These are phyloP conservation scores for Betta splendens DNA, from an alignment of 2,797 vertebrate species.

Conservation along the genomic window DNA sequence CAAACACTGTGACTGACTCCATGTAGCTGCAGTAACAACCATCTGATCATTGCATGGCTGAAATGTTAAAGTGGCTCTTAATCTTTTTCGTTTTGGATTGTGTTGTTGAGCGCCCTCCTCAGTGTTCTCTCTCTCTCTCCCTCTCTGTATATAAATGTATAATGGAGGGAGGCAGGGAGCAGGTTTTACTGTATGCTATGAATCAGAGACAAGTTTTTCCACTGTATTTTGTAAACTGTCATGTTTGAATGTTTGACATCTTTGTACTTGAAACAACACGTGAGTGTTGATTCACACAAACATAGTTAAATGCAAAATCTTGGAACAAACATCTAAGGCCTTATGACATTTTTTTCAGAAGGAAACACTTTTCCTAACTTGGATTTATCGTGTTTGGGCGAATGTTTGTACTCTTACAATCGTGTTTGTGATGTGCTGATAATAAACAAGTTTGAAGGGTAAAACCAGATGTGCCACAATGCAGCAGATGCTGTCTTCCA, in stretches of 20 bases:
- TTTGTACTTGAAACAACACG: conserved; percentile 20
- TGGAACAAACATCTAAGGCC: conserved; percentile 57
- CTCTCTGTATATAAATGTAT: background rate
- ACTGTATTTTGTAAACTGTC: conserved; percentile 20
- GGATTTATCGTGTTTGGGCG: conserved; percentile 40
- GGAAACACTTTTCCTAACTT: conserved; percentile 12
- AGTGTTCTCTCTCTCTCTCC: background rate
- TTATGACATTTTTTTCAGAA: conserved; percentile 49
- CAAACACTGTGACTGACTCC: conserved; percentile 26
- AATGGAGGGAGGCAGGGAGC: no score
- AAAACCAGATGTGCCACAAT: conserved; percentile 25
- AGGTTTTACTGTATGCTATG: conserved; percentile 23
- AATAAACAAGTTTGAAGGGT: conserved; percentile 56
- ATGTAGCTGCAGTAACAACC: background rate
- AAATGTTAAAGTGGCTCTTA: background rate
- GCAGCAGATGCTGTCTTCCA: conserved; percentile 43
- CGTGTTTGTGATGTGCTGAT: conserved; percentile 53
- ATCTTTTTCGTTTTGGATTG: background rate
- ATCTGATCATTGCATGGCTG: background rate
- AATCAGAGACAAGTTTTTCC: conserved; percentile 30
- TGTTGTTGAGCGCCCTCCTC: no score
- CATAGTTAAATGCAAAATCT: conserved; percentile 4
- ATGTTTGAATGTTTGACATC: conserved; percentile 16
- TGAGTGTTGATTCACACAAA: conserved; percentile 16
- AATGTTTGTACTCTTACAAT: conserved; percentile 64